Evolutionary conservation across 1,140 invertebrate genomes (phyloP).

Genomic region (Drosophila lacertosa): DNA sequence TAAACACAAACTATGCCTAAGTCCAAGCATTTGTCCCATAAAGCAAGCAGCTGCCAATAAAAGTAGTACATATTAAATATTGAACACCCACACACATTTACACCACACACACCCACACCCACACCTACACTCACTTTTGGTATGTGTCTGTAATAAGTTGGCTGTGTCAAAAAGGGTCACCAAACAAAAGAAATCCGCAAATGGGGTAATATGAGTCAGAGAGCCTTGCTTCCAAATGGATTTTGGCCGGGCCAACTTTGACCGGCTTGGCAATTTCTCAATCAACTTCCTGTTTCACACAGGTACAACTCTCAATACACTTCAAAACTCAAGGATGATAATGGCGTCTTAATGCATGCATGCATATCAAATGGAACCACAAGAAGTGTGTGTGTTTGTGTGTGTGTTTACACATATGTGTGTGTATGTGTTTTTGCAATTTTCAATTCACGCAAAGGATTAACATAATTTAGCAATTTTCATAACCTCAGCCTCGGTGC

Average conservation of each 20-base stretch:
- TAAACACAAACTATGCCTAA: too few relatives aligned
- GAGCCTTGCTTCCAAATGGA: slow-evolving; percentile 17
- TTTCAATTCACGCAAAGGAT: slow-evolving; percentile 66
- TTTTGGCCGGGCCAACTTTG: slow-evolving; percentile 50
- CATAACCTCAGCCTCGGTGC: slow-evolving; percentile 67
- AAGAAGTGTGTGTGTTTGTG: neutral
- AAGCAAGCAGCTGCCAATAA: slow-evolving; percentile 58
- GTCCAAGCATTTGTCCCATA: neutral
- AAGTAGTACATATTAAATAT: slow-evolving; percentile 72
- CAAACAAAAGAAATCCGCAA: slow-evolving; percentile 53
- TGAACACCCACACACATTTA: slow-evolving; percentile 48
- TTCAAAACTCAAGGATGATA: slow-evolving; percentile 35
- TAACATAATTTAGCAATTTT: slow-evolving; percentile 77
- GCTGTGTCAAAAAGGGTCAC: slow-evolving; percentile 66
- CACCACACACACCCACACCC: slow-evolving; percentile 14
- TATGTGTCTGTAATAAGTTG: slow-evolving; percentile 54
- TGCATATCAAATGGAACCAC: slow-evolving; percentile 30
- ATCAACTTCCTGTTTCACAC: slow-evolving; percentile 59
- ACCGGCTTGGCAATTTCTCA: slow-evolving; percentile 70
- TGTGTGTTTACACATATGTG: slow-evolving; percentile 4
- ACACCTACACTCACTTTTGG: slow-evolving; percentile 64
- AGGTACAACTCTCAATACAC: slow-evolving; percentile 1
- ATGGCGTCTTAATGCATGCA: slow-evolving; percentile 31
- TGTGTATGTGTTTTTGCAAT: slow-evolving; percentile 13
- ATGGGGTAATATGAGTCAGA: slow-evolving; percentile 40